Base-by-base conservation (phyloP, 1,140 invertebrate genomes). In the Halictus rubicundus region DNA sequence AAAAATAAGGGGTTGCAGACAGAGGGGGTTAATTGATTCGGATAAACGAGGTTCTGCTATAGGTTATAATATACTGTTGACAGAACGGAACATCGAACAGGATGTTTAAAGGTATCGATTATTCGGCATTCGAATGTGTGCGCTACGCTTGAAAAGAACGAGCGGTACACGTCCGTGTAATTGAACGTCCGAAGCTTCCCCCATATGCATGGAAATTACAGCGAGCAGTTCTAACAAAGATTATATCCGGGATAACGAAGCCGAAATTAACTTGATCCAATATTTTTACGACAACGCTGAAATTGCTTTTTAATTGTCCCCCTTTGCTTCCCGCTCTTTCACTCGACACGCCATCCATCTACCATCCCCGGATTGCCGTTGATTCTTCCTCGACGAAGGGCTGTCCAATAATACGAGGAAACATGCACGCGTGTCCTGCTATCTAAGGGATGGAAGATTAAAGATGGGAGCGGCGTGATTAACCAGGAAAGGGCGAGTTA, bases 261-360 rank as follows among this genome's bases (percentile, higher is more conserved):
- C n/a, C 16, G 75, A 71, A 63, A 71, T 78, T 78, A 78, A 68
- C 23, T 52, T 49, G 68, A 52, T 71, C 75, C 59, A 60, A 78
- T 71, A 78, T 63, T 78, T 78, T 78, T 78, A 63, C 68, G 39
- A 25, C 75, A 71, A 71, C 57, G 57, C 10, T 12, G 68, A 63
- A 78, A 78, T 78, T 70, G 75, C 77, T 79, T 73, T 79, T 73
- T 73, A 79, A 79, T 79, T 79, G 77, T 37, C 60, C 49, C 61
- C 52, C 73, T 79, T 66, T 37, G 19, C 6, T 9, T 21, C 6
- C 52, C 37, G 21, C 14, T 59, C 46, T 63, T 54, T 27, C 76
- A 3, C 27, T 23, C 61, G 21, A 37, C 39, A n/a, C 32, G 42
- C 7, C 68, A 54, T 69, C 54, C 32, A 57, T 68, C 63, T 42